Conservation (phyloP, 2,113 vertebrate genomes). For the Monopterus albus region DNA sequence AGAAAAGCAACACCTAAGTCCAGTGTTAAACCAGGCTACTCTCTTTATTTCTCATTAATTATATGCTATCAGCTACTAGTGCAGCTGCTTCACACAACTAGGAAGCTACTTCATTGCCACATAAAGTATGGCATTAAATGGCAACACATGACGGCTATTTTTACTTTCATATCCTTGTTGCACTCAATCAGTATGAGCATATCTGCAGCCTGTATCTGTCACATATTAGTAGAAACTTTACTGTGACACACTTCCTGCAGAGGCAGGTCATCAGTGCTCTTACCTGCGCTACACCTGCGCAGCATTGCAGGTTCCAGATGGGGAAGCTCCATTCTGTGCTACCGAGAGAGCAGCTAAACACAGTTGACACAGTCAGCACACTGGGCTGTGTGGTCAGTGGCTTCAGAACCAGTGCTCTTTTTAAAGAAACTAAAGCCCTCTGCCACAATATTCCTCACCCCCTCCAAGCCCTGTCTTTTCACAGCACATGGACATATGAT, state of each 20-base stretch:
- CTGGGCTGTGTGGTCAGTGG: conserved; percentile 10
- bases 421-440: conserved; percentile 62
- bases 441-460: conserved; percentile 43
- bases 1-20: too few relatives aligned
- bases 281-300: conserved; percentile 75
- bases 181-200: background rate
- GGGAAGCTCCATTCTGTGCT: conserved; percentile 63
- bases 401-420: conserved; percentile 41
- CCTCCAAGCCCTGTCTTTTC: conserved; percentile 26
- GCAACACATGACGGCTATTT: conserved; percentile 8
- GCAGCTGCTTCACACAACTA: background rate
- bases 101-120: background rate
- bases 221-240: background rate
- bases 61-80: background rate
- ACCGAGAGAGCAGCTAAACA: background rate
- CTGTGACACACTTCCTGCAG: conserved; percentile 9
- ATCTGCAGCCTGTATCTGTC: background rate
- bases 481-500: conserved; percentile 75
- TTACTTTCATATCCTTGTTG: background rate
- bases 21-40: background rate
- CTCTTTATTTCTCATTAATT: background rate
- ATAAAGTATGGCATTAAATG: background rate
- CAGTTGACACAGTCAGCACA: conserved; percentile 13
- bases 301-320: conserved; percentile 56
- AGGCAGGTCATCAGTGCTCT: conserved; percentile 26